Evolutionary conservation across 2,797 vertebrate species (phyloP).

Genomic region (Falco naumanni): DNA sequence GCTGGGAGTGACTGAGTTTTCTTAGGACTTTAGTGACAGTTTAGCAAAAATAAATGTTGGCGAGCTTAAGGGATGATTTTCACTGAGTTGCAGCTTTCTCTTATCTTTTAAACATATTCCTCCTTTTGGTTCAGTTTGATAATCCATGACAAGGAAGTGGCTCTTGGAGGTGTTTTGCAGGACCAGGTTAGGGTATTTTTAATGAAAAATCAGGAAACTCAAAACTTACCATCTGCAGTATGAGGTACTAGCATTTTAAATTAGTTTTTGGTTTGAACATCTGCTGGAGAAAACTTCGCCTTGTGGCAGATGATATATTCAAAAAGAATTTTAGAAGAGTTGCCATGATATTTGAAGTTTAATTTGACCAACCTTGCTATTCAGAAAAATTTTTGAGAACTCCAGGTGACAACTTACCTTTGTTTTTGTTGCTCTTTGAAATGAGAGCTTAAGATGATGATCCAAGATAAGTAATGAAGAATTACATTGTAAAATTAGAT

Average conservation of each 20-base stretch:
- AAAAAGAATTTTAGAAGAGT: neutral
- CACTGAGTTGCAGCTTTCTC: neutral
- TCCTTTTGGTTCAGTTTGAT: neutral
- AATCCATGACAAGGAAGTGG: neutral
- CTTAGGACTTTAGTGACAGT: neutral
- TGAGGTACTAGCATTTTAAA: neutral
- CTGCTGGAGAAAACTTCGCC: neutral
- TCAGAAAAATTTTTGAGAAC: conserved; percentile 19
- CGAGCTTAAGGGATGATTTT: neutral
- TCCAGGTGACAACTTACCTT: neutral
- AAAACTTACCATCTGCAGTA: neutral
- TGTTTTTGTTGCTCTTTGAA: conserved; percentile 30
- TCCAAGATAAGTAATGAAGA: neutral
- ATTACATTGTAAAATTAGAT: neutral
- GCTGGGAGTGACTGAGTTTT: neutral
- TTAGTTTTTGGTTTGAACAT: neutral
- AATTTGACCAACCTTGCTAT: neutral
- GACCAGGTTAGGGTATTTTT: neutral
- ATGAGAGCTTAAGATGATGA: neutral
- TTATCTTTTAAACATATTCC: neutral
- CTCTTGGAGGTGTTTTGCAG: neutral
- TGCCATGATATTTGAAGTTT: conserved; percentile 5
- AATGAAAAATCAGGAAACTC: neutral
- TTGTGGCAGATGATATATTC: neutral
- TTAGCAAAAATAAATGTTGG: neutral